Base-by-base conservation (phyloP, 2,113 vertebrate genomes). In the Thunnus thynnus region DNA sequence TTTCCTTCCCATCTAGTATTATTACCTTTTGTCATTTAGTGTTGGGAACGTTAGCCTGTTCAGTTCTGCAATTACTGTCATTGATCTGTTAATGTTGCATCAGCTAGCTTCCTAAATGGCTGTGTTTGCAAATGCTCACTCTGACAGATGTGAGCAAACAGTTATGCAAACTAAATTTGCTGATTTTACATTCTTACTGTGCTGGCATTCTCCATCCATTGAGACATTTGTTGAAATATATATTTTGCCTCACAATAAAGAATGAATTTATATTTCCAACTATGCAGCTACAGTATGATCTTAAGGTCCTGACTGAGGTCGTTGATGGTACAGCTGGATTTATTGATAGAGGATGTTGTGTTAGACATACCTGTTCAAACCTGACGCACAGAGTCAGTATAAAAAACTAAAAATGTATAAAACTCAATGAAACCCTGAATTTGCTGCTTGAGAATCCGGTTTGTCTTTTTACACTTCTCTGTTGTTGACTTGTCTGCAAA, bases 241-340 rank as follows among this genome's bases (percentile, higher is more conserved):
- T 89, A 83, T 88, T 89, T 92, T 89, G 55, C 72, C 82, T 83
- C 69, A 61, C 27, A 84, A 89, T 87, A 86, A 89, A 89, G 84
- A 84, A 88, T 75, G 18, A 56, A 81, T 91, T 84, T 84, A 92
- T 91, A 88, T 89, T 91, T 92, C 77, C 80, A 85, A 64, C 71
- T 60, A 25, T 79, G 76, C 48, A 75, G 56, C 61, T 3, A 36
- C 61, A 62, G 58, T 44, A 47, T 82, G 62, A 57, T 72, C 36
- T 69, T 17, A 16, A 46, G 75, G 52, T 68, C n/a, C 16, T 27
- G 48, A 52, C 55, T 55, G 11, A 60, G n/a, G 13, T 62, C 4
- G 5, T n/a, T 48, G 4, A 5, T 5, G 5, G 27, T 41, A 12
- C 0, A 63, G 22, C 16, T 66, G 60, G 50, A 69, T 57, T 58